Conservation (phyloP, 2,888 invertebrate species). For the Ptychoptera contaminata region DNA sequence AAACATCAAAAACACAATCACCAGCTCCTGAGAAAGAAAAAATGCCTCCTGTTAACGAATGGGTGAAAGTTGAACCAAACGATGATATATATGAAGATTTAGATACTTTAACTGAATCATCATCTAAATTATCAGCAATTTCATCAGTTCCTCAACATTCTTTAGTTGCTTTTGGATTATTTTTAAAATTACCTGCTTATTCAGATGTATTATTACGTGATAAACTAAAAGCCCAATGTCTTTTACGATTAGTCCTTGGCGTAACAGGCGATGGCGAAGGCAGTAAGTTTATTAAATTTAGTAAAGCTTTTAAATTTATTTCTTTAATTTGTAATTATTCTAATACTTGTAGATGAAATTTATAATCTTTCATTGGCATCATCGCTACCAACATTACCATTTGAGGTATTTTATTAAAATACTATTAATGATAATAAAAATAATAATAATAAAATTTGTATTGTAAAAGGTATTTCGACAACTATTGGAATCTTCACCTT, state of each 20-base stretch:
- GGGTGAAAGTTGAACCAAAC: slow-evolving; percentile 37
- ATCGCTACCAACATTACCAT: slow-evolving; percentile 41
- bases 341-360: slow-evolving; percentile 39
- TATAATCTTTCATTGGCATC: slow-evolving; percentile 51
- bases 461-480: slow-evolving; percentile 50
- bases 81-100: slow-evolving; percentile 47
- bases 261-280: slow-evolving; percentile 87
- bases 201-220: slow-evolving; percentile 76
- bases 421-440: background rate
- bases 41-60: slow-evolving; percentile 26
- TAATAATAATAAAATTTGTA: slow-evolving; percentile 44
- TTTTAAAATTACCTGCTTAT: slow-evolving; percentile 77
- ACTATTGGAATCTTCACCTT: slow-evolving; percentile 59
- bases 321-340: background rate
- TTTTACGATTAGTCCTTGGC: slow-evolving; percentile 73
- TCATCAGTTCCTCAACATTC: slow-evolving; percentile 79
- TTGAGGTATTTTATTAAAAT: slow-evolving; percentile 26
- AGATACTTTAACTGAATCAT: slow-evolving; percentile 34
- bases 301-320: background rate
- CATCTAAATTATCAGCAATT: slow-evolving; percentile 35
- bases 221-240: slow-evolving; percentile 69
- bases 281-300: slow-evolving; percentile 36
- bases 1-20: slow-evolving; percentile 45
- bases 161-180: slow-evolving; percentile 76
- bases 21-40: slow-evolving; percentile 29